Conservation (phyloP, 1,140 invertebrate species). For the Aphis craccivora region DNA sequence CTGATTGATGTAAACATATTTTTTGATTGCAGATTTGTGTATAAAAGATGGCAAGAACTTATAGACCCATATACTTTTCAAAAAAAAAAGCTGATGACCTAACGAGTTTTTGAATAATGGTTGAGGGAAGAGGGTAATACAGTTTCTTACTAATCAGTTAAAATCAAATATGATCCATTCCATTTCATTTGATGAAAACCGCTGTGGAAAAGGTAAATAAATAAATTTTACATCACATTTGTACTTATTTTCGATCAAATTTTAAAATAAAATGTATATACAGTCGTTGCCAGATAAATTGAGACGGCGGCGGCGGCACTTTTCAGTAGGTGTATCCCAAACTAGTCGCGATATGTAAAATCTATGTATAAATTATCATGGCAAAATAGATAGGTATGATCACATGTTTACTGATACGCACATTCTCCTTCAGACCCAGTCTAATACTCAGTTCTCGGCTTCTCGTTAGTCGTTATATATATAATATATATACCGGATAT, state of each 20-base stretch:
- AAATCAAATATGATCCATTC: constrained; percentile 31
- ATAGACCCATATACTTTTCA: background rate
- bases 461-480: too few species aligned
- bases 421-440: too few species aligned
- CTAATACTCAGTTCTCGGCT: too few species aligned
- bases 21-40: constrained; percentile 2
- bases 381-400: too few species aligned
- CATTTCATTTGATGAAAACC: constrained; percentile 53
- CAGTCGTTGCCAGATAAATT: too few species aligned
- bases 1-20: background rate
- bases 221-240: background rate
- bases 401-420: too few species aligned
- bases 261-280: background rate
- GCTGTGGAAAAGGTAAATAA: constrained; percentile 53
- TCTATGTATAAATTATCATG: too few species aligned
- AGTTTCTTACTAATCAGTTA: constrained; percentile 30
- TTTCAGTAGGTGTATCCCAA: too few species aligned
- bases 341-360: too few species aligned
- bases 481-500: too few species aligned
- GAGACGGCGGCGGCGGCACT: too few species aligned
- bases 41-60: background rate
- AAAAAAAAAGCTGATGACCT: constrained; percentile 34
- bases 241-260: background rate
- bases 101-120: background rate
- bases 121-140: background rate